A percentile compares a stretch with the other conserved stretches of the same genome.
These are phyloP conservation scores for Siniperca obscura DNA, from an alignment of 2,797 vertebrate species.

Conservation along the genomic window DNA sequence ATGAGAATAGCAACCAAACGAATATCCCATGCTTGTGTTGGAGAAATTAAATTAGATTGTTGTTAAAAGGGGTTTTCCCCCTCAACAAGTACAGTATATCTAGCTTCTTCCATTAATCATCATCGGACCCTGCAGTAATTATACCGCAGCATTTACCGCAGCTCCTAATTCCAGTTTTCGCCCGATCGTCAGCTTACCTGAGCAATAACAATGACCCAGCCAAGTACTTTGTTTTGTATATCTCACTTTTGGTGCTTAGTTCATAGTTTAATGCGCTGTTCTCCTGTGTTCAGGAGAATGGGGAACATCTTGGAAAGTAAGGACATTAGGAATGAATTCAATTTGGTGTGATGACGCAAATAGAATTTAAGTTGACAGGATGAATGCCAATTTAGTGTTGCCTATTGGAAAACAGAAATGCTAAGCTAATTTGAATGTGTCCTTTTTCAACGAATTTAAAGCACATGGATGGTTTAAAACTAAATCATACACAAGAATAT, in stretches of 20 bases:
- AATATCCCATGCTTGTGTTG: constrained; percentile 36
- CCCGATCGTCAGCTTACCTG: no score
- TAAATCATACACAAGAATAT: background rate
- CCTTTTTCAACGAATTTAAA: background rate
- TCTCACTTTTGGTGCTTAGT: no score
- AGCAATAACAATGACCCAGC: no score
- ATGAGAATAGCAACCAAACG: constrained; percentile 33
- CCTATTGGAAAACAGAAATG: background rate
- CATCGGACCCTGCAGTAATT: background rate
- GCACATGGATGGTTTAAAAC: background rate
- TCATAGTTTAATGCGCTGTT: no score
- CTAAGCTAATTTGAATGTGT: background rate
- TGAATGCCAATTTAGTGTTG: background rate
- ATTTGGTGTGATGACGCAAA: background rate
- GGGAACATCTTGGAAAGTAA: background rate
- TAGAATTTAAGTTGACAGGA: background rate
- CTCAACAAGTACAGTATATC: constrained; percentile 27
- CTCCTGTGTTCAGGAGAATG: no score
- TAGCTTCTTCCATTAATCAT: constrained; percentile 31
- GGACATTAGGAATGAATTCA: background rate
- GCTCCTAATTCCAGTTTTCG: no score
- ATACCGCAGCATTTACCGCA: no score
- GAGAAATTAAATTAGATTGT: constrained; percentile 33
- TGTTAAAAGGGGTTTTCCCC: constrained; percentile 29
- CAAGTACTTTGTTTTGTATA: no score